Base-by-base conservation (phyloP, 2,888 invertebrate species). In the Acleris holmiana region DNA sequence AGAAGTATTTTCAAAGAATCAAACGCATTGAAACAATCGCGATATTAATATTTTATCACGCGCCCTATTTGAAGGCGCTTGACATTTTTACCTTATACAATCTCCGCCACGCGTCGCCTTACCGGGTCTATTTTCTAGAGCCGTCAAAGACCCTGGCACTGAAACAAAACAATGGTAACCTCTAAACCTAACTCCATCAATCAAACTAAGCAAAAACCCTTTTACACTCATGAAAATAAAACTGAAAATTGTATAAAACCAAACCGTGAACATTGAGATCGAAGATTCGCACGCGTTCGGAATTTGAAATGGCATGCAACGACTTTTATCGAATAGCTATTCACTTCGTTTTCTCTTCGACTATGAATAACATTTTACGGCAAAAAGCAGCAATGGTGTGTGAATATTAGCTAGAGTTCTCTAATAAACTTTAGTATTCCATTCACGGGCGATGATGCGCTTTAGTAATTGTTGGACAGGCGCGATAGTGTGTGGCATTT, bases 271-370 rank as follows among this genome's bases (percentile, higher is more conserved):
- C 70, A 71, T 75, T 72, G 77, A 78, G 77, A 81, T 81, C 74
- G 75, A 74, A 81, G 75, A 84, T 78, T 78, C 74, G 76, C 82
- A 83, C 85, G 84, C 80, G 78, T 77, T 67, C 67, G 70, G 83
- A 77, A 82, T 70, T 57, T 35, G 58, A 68, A 53, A 53, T 25
- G 41, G 57, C 8, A 53, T 64, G 35, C 41, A 10, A 46, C 40
- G 17, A 21, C 56, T 48, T 48, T 35, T 21, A 40, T 21, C 40
- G 44, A 23, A 25, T 44, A 19, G 13, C 29, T 18, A 18, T 48
- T 4, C 23, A 49, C 13, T 4, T 1, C 41, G 13, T 17, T 17
- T 23, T 40, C n/a, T 40, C n/a, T 53, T 19, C 6, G n/a, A 2
- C 1, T 6, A 15, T 17, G 3, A 7, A n/a, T 13, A 3, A 21